Evolutionary conservation across 2,888 invertebrate species (phyloP).

Genomic region (Beris chalybata): DNA sequence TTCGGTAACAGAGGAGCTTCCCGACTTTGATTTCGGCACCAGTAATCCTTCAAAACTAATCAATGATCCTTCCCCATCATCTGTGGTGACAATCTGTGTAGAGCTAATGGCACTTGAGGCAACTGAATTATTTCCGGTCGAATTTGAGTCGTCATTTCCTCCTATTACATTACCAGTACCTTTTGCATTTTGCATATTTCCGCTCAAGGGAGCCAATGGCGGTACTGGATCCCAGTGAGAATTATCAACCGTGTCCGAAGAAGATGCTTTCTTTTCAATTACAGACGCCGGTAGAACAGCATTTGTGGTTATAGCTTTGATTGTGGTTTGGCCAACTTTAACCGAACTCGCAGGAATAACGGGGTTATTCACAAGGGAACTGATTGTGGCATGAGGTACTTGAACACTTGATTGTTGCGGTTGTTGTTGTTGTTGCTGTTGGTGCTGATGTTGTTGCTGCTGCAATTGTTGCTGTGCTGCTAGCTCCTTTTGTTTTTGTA

Average conservation of each 20-base stretch:
- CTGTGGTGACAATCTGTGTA: constrained; percentile 50
- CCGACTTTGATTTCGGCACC: constrained; percentile 58
- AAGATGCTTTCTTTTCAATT: constrained; percentile 48
- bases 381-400: constrained; percentile 51
- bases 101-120: constrained; percentile 61
- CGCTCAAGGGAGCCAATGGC: constrained; percentile 53
- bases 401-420: constrained; percentile 49
- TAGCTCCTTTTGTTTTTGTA: constrained; percentile 62
- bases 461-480: constrained; percentile 52
- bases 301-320: constrained; percentile 49
- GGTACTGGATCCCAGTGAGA: constrained; percentile 51
- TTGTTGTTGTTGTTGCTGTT: constrained; percentile 44
- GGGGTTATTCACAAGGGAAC: constrained; percentile 53
- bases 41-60: constrained; percentile 67
- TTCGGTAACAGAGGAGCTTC: constrained; percentile 50
- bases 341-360: constrained; percentile 53
- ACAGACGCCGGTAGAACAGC: constrained; percentile 42
- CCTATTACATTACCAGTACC: constrained; percentile 35
- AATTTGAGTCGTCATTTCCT: constrained; percentile 57
- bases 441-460: constrained; percentile 48
- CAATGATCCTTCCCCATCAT: constrained; percentile 63
- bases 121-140: constrained; percentile 61
- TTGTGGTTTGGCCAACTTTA: constrained; percentile 55
- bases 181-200: constrained; percentile 41
- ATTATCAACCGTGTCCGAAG: constrained; percentile 22